Evolutionary conservation across 2,113 vertebrate genomes (phyloP).

Genomic region (Nothoprocta pentlandii): DNA sequence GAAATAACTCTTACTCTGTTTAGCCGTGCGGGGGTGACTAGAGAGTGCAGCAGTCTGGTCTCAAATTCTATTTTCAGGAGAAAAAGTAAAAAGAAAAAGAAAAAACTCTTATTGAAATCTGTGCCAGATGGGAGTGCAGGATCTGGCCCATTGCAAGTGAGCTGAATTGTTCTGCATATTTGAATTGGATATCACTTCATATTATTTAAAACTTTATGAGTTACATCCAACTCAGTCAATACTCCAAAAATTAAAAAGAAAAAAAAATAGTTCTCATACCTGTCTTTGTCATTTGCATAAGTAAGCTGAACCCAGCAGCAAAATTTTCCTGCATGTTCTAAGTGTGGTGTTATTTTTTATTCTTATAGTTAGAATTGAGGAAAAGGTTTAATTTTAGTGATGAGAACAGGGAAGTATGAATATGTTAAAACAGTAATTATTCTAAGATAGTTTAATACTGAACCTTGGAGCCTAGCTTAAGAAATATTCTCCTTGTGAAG

Average conservation of each 20-base stretch:
- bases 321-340: not conserved
- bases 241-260: not conserved
- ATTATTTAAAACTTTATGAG: not conserved
- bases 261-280: not conserved
- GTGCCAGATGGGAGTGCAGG: not conserved
- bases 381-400: not conserved
- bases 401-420: not conserved
- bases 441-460: not conserved
- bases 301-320: not conserved
- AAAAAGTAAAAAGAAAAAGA: not conserved
- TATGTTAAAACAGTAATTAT: not conserved
- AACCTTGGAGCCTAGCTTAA: not conserved
- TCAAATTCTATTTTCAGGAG: conserved; percentile 23
- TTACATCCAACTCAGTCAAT: not conserved
- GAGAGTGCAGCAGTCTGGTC: not conserved
- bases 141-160: not conserved
- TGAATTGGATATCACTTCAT: not conserved
- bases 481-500: not conserved
- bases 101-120: not conserved
- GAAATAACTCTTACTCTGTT: not conserved
- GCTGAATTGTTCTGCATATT: not conserved
- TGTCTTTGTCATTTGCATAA: not conserved
- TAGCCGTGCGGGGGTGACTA: not conserved
- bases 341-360: not conserved
- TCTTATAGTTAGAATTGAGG: not conserved